Evolutionary conservation across 1,140 invertebrate species (phyloP).

Genomic region (Augochlora pura): DNA sequence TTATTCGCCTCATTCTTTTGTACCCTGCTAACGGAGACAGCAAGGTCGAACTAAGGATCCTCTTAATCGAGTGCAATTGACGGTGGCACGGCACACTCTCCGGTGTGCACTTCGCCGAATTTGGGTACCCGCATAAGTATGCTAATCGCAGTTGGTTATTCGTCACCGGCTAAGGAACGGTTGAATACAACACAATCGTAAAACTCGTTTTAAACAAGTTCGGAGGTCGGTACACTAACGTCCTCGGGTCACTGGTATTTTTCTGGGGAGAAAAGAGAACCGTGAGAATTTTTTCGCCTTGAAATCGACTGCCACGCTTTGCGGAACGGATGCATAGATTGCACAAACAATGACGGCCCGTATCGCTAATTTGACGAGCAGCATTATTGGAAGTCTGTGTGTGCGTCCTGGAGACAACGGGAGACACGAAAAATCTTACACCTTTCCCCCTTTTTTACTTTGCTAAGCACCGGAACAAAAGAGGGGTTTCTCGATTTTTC

Average conservation of each 20-base stretch:
- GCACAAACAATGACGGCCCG: not conserved
- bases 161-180: constrained; percentile 43
- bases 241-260: constrained; percentile 32
- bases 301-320: constrained; percentile 17
- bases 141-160: constrained; percentile 53
- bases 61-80: constrained; percentile 48
- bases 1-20: constrained; percentile 40
- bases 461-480: not conserved
- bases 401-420: not conserved
- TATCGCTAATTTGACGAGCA: not conserved
- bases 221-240: constrained; percentile 51
- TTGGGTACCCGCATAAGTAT: constrained; percentile 60
- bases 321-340: constrained; percentile 13
- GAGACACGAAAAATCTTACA: not conserved
- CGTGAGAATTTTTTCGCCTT: constrained; percentile 49
- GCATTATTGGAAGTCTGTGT: not conserved
- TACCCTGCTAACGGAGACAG: constrained; percentile 27
- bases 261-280: constrained; percentile 3
- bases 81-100: constrained; percentile 4
- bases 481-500: not conserved
- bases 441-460: not conserved
- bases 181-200: constrained; percentile 31
- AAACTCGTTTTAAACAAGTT: constrained; percentile 54
- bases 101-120: constrained; percentile 47
- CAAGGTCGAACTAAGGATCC: constrained; percentile 49